Conservation (phyloP, 2,113 vertebrate species). For the Panthera uncia region DNA sequence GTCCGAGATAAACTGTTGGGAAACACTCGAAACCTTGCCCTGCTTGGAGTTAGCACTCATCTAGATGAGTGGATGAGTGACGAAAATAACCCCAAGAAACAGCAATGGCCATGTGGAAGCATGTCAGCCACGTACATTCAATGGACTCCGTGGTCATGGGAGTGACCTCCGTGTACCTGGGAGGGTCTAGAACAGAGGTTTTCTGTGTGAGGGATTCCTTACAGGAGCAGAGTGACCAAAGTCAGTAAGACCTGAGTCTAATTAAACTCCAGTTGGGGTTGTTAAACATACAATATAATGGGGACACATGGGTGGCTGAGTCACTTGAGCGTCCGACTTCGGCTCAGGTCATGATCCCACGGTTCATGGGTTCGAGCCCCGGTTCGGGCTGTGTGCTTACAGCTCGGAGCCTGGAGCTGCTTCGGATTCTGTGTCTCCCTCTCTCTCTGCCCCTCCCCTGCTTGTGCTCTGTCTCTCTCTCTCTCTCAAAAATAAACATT, state of each 20-base stretch:
- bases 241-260: neutral
- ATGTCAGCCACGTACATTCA: neutral
- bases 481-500: too few relatives aligned
- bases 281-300: neutral
- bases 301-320: too few relatives aligned
- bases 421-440: too few relatives aligned
- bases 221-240: neutral
- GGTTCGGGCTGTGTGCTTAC: too few relatives aligned
- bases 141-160: neutral
- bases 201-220: neutral
- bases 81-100: neutral
- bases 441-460: too few relatives aligned
- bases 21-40: neutral
- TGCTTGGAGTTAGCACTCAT: neutral
- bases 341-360: too few relatives aligned
- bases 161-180: neutral
- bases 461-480: too few relatives aligned
- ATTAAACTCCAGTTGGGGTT: neutral
- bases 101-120: neutral
- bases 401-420: too few relatives aligned
- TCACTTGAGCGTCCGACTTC: too few relatives aligned
- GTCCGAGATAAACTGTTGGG: neutral
- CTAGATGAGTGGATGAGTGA: too few relatives aligned
- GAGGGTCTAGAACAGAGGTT: too few relatives aligned
- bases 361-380: too few relatives aligned